Evolutionary conservation across 2,888 invertebrate genomes (phyloP), one percentile per base, ranked within the genome.

Genomic region (Pyrochroa serraticornis): DNA sequence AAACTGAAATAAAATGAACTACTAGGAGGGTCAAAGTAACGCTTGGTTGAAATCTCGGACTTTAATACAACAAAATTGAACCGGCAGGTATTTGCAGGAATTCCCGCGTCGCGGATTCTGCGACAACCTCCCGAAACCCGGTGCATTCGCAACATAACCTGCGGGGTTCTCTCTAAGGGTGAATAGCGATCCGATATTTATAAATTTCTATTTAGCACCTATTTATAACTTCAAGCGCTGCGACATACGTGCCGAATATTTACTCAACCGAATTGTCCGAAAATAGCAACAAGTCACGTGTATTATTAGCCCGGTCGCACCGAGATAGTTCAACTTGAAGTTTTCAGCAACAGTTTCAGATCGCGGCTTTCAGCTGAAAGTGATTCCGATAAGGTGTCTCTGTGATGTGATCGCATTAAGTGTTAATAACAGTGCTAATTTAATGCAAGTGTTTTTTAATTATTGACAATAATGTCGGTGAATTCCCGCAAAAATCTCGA

Each of bases 231-330:
- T 56, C 46, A 54, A 58, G 45, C 51, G 50, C 70, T 46, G 41
- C 63, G 76, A 76, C 75, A 44, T 67, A 73, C 74, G 75, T 70
- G 51, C 41, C 65, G 67, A 68, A 73, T 73, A 72, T 70, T 73
- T 73, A 72, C 68, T 64, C 68, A 70, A 69, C 66, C 64, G 62
- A 70, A 71, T 60, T 65, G 59, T 66, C 73, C 63, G 55, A 68
- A 75, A 75, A 76, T 75, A 75, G 68, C 62, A 51, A 33, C 39
- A 54, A 66, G 69, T 70, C 73, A 71, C 64, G 71, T 70, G 71
- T 51, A 50, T 62, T 66, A 63, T 74, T 65, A 59, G 43, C 55
- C 53, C 71, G 63, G 59, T 44, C 55, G 54, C 53, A 63, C 61
- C 56, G 55, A 69, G 64, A 66, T 63, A 60, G 58, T 62, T 65